These are phyloP conservation scores for Clunio marinus DNA, from an alignment of 2,888 invertebrate species.

Conservation along the genomic window DNA sequence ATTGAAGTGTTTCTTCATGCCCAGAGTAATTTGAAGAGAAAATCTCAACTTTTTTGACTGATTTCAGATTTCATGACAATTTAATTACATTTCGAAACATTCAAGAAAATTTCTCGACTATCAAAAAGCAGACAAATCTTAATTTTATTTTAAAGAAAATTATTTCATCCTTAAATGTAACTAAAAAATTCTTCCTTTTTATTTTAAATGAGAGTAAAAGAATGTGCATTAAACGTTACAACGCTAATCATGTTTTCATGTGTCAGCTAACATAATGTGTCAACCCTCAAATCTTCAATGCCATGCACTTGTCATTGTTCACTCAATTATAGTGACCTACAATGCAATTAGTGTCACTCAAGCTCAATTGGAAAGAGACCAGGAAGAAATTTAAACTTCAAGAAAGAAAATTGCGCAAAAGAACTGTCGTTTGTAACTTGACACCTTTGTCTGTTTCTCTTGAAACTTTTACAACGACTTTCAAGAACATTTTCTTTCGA, in stretches of 20 bases:
- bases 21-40: background rate
- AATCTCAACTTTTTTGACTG: no score
- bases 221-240: no score
- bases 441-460: no score
- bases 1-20: background rate
- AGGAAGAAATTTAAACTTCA: slow-evolving; percentile 12
- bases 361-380: background rate
- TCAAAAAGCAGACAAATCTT: no score
- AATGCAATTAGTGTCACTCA: slow-evolving; percentile 35
- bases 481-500: slow-evolving; percentile 18
- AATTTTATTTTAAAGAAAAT: no score
- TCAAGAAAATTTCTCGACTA: no score
- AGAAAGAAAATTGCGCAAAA: slow-evolving; percentile 15
- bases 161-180: no score
- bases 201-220: no score
- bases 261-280: background rate
- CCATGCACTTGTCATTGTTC: slow-evolving; percentile 31
- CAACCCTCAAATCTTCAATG: slow-evolving; percentile 27
- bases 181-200: no score
- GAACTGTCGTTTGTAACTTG: slow-evolving; percentile 7
- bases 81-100: no score
- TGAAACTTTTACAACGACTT: background rate
- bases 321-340: slow-evolving; percentile 30
- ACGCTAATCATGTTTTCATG: background rate
- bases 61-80: no score